Percentiles rank a stretch among this genome's conserved stretches.
phyloP scores from a whole-genome alignment of 2,888 invertebrate species.

The Nomada fucata region DNA sequence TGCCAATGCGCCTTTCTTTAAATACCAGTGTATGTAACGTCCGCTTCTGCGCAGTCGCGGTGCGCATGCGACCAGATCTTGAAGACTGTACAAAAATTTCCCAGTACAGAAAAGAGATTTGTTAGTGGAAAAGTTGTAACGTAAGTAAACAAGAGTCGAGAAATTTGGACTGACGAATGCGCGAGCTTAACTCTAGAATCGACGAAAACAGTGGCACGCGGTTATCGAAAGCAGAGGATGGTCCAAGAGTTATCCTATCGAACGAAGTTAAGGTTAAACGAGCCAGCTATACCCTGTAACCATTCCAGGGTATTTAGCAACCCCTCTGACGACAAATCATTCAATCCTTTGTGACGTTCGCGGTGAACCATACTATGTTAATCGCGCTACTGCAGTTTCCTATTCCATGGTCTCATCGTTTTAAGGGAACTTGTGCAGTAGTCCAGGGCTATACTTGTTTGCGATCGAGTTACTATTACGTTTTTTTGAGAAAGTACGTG shows the following conservation, averaged over 20 bases:
- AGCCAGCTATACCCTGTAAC: slow-evolving; percentile 56
- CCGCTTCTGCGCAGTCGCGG: slow-evolving; percentile 68
- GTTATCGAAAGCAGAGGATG: slow-evolving; percentile 8
- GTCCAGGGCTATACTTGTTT: slow-evolving; percentile 39
- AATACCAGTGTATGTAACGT: slow-evolving; percentile 60
- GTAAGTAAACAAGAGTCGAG: slow-evolving; percentile 78
- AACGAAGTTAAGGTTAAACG: slow-evolving; percentile 70
- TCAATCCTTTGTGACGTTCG: slow-evolving; percentile 69
- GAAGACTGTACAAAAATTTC: slow-evolving; percentile 77
- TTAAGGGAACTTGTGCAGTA: slow-evolving; percentile 34
- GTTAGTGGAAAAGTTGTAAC: slow-evolving; percentile 80
- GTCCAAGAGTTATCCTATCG: slow-evolving; percentile 38
- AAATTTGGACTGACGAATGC: slow-evolving; percentile 49
- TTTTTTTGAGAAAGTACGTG: slow-evolving; percentile 48
- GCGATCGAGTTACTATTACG: slow-evolving; percentile 35
- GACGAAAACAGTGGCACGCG: slow-evolving; percentile 48
- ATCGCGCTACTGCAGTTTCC: slow-evolving; percentile 44
- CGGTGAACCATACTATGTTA: slow-evolving; percentile 49
- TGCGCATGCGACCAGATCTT: slow-evolving; percentile 69
- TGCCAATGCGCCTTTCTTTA: slow-evolving; percentile 50
- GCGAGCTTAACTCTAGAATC: slow-evolving; percentile 37
- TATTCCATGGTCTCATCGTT: slow-evolving; percentile 42
- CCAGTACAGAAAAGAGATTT: slow-evolving; percentile 80
- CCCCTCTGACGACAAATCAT: slow-evolving; percentile 65
- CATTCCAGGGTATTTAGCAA: slow-evolving; percentile 63